Conservation (phyloP, 1,140 invertebrate species). For the Mamestra configurata region DNA sequence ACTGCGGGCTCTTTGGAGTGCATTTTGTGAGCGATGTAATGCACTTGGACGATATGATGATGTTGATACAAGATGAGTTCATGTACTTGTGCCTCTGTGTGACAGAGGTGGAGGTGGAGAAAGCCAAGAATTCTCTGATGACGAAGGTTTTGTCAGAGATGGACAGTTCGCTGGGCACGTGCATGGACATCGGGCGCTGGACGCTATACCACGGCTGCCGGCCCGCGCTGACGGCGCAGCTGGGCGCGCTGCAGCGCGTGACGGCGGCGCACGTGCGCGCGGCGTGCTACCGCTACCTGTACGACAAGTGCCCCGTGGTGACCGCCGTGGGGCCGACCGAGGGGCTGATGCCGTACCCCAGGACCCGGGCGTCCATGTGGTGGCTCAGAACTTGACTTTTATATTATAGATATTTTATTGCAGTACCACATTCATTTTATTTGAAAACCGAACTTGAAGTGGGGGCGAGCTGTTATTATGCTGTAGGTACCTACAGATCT, state of each 20-base stretch:
- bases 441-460: not conserved
- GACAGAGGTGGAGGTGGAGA: constrained; percentile 76
- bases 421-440: not conserved
- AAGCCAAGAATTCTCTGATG: constrained; percentile 78
- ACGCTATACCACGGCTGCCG: constrained; percentile 92
- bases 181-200: constrained; percentile 94
- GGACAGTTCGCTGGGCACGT: constrained; percentile 92
- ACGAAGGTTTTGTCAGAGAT: constrained; percentile 90
- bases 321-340: constrained; percentile 91
- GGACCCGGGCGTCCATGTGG: constrained; percentile 90
- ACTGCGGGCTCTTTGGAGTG: constrained; percentile 83
- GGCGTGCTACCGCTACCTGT: constrained; percentile 91
- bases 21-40: constrained; percentile 73
- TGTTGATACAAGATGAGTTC: constrained; percentile 74
- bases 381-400: constrained; percentile 84
- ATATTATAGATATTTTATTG: not conserved
- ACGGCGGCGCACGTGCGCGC: constrained; percentile 89
- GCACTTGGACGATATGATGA: constrained; percentile 76
- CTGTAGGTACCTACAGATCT: too few relatives aligned
- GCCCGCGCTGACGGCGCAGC: constrained; percentile 91
- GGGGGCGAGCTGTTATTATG: too few relatives aligned
- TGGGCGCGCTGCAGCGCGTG: constrained; percentile 91
- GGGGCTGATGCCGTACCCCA: constrained; percentile 90
- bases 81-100: constrained; percentile 76
- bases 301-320: constrained; percentile 91